These are phyloP conservation scores for Lepidonotus clava DNA, from an alignment of 2,888 invertebrate species.

Conservation along the genomic window DNA sequence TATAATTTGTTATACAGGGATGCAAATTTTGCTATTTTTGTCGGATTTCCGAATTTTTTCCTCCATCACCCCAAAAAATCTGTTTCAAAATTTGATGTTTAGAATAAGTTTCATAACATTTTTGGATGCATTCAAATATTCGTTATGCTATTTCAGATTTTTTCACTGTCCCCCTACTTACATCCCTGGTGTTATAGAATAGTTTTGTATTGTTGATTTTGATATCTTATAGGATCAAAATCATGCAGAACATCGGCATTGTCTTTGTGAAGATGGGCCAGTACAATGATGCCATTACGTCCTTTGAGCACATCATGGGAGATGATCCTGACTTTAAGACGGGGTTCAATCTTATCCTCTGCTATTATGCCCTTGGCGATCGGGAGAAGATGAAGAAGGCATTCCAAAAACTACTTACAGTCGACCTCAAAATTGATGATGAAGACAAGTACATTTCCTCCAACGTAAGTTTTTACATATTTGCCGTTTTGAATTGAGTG, in stretches of 20 bases:
- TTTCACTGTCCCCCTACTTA: too few species aligned
- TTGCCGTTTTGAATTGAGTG: too few species aligned
- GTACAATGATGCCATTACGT: conserved; percentile 96
- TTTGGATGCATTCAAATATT: too few species aligned
- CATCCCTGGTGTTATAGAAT: too few species aligned
- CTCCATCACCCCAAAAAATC: too few species aligned
- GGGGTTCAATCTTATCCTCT: conserved; percentile 91
- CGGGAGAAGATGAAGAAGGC: conserved; percentile 95
- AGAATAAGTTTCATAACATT: too few species aligned
- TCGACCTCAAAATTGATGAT: conserved; percentile 89
- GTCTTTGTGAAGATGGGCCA: conserved; percentile 97
- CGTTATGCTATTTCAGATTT: too few species aligned
- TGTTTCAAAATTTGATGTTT: too few species aligned
- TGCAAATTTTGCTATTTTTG: too few species aligned
- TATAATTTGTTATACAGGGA: too few species aligned
- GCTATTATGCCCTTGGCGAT: conserved; percentile 85
- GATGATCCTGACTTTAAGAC: conserved; percentile 94
- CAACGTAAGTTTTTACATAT: conserved; percentile 80
- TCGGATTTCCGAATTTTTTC: too few species aligned
- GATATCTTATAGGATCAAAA: conserved; percentile 87
- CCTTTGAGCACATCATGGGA: conserved; percentile 98
- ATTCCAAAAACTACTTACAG: conserved; percentile 93
- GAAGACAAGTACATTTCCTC: conserved; percentile 85
- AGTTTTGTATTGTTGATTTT: too few species aligned
- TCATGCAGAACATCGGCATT: conserved; percentile 98